Percentiles rank a stretch among this genome's conserved stretches.
Conservation (phyloP, 2,888 invertebrate species). For the Melikaiella ostensackeni region DNA sequence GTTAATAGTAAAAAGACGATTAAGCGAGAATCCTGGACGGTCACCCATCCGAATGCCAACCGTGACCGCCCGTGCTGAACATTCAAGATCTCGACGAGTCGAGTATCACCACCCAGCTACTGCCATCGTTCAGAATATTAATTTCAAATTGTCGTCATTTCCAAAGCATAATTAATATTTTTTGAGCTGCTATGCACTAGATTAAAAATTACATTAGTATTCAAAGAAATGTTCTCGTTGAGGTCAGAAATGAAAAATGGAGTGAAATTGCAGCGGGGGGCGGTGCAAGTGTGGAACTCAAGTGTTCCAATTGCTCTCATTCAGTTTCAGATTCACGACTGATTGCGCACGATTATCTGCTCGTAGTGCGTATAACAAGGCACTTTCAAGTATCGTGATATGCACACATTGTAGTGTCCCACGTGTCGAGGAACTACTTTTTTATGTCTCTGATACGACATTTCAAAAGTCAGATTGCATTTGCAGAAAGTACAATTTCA, state of each 20-base stretch:
- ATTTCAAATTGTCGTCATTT: too few species aligned
- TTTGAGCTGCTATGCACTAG: neutral
- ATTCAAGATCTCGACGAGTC: too few species aligned
- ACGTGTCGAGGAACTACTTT: neutral
- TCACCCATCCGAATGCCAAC: too few species aligned
- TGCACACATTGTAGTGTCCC: slow-evolving; percentile 8
- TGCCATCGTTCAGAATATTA: too few species aligned
- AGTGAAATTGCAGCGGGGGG: neutral
- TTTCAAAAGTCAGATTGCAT: neutral
- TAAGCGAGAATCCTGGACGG: too few species aligned
- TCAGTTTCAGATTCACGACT: slow-evolving; percentile 17
- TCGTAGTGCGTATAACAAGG: slow-evolving; percentile 28
- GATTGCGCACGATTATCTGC: slow-evolving; percentile 21
- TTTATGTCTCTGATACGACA: neutral
- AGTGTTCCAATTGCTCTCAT: slow-evolving; percentile 21
- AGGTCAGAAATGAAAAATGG: neutral
- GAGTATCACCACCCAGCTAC: too few species aligned
- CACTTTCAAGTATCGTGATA: slow-evolving; percentile 31
- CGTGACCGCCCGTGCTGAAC: too few species aligned
- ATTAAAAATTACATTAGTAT: slow-evolving; percentile 4
- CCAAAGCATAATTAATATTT: neutral
- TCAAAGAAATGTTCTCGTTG: neutral
- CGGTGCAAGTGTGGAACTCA: neutral
- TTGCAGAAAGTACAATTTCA: neutral
- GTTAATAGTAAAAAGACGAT: too few species aligned